Conservation (phyloP, 2,888 invertebrate genomes). For the Daptonema setosum region DNA sequence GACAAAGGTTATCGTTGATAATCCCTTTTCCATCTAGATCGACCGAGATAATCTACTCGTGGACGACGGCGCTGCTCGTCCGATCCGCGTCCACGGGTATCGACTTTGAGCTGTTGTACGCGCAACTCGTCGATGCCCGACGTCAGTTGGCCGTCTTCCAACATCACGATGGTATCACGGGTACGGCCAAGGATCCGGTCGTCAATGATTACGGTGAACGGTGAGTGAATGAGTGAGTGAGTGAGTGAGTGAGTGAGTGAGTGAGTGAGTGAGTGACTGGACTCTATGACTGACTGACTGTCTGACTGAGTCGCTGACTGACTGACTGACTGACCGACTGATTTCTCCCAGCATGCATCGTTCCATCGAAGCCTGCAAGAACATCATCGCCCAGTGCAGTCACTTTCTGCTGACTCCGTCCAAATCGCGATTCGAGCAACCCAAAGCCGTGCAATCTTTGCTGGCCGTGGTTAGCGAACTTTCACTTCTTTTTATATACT, state of each 20-base stretch:
- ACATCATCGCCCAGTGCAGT: not conserved
- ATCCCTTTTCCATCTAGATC: too few relatives aligned
- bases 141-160: conserved; percentile 65
- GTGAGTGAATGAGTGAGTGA: too few relatives aligned
- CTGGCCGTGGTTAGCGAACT: not conserved
- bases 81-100: not conserved
- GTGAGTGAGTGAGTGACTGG: too few relatives aligned
- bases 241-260: too few relatives aligned
- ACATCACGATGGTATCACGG: conserved; percentile 91
- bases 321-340: too few relatives aligned
- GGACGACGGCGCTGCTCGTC: not conserved
- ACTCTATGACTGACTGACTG: too few relatives aligned
- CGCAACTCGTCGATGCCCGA: conserved; percentile 42
- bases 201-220: conserved; percentile 57
- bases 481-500: too few relatives aligned
- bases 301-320: too few relatives aligned
- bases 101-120: conserved; percentile 27
- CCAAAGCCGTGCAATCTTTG: not conserved
- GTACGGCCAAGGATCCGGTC: conserved; percentile 74
- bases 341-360: too few relatives aligned
- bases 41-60: conserved; percentile 33
- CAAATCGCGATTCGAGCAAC: not conserved
- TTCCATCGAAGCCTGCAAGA: not conserved
- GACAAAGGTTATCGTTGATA: too few relatives aligned
- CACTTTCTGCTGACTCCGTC: not conserved